Evolutionary conservation across 2,797 vertebrate genomes (phyloP).

Genomic region (Falco naumanni): DNA sequence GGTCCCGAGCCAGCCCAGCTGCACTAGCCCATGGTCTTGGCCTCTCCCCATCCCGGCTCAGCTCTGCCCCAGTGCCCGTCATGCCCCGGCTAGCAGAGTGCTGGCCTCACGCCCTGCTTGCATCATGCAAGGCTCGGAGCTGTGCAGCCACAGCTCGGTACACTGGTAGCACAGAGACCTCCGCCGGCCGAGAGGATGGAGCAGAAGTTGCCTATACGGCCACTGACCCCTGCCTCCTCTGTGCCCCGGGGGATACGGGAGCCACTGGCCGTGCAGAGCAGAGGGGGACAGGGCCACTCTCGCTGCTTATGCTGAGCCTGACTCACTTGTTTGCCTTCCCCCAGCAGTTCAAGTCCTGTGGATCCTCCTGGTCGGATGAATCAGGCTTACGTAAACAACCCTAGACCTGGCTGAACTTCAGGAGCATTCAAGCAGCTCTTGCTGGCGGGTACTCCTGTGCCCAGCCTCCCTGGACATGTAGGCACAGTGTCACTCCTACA

Average conservation of each 20-base stretch:
- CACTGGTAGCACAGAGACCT: neutral
- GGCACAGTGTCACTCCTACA: neutral
- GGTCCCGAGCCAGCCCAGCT: neutral
- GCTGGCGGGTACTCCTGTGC: neutral
- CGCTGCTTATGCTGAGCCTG: conserved; percentile 27
- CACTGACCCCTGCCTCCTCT: neutral
- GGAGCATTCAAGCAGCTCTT: neutral
- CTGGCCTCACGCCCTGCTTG: neutral
- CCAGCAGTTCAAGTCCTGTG: neutral
- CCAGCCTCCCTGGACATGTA: neutral
- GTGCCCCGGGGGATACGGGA: fast-evolving
- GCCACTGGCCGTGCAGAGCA: neutral
- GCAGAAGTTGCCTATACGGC: neutral
- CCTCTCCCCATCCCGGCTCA: neutral
- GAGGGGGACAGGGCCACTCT: neutral
- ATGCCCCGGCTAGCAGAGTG: neutral
- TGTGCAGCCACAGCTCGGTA: neutral
- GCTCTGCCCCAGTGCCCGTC: neutral
- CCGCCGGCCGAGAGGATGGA: neutral
- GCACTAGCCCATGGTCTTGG: neutral
- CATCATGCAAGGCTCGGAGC: neutral
- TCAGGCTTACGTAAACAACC: conserved; percentile 45
- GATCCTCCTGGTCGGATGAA: conserved; percentile 30
- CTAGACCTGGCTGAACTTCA: conserved; percentile 24
- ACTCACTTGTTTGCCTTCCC: conserved; percentile 58